Evolutionary conservation across 2,888 invertebrate genomes (phyloP), one percentile per base, ranked within the genome.

Genomic region (Trichogramma dendrolimi): DNA sequence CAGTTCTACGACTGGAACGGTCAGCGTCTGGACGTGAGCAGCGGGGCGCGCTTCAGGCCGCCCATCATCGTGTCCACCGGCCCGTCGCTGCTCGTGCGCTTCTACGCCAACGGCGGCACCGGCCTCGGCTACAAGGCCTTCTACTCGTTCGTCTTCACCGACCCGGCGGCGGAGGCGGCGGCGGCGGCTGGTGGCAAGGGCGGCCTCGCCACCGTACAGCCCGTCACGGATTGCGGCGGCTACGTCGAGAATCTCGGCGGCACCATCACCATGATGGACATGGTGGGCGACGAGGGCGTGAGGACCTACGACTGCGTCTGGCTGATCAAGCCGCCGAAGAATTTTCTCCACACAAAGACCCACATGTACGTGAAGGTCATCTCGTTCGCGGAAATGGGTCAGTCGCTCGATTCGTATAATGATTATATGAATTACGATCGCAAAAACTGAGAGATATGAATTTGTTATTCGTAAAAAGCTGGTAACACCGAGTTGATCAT

Each of bases 261-360:
- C 0, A 85, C 86, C 10, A 89, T 89, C 56, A 88, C 88, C 2
- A 89, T 89, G 89, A 86, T 88, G 85, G 85, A 88, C 70, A 88
- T 89, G 87, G 82, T 85, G 10, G 82, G 82, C 51, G 27, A 27
- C 27, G 83, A 84, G 62, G 80, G 80, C 2, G 80, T 81, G 1
- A 82, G 84, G 55, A 81, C 82, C 0, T 89, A 85, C 70, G 88
- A 89, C 72, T 89, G 89, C 71, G 83, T 88, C 58, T 89, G 89
- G 89, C 81, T 89, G 41, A 85, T 89, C 10, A 84, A 85, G 69
- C 87, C 87, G 3, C 83, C 85, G 0, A 84, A 83, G 64, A 85
- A 82, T 68, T 86, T 84, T 70, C 76, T 86, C 65, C 85, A 86
- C 73, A 82, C 86, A 78, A 87, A 87, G 72, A 86, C 87, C 0